Conservation (phyloP, 2,888 invertebrate species). For the Melipona beecheii region DNA sequence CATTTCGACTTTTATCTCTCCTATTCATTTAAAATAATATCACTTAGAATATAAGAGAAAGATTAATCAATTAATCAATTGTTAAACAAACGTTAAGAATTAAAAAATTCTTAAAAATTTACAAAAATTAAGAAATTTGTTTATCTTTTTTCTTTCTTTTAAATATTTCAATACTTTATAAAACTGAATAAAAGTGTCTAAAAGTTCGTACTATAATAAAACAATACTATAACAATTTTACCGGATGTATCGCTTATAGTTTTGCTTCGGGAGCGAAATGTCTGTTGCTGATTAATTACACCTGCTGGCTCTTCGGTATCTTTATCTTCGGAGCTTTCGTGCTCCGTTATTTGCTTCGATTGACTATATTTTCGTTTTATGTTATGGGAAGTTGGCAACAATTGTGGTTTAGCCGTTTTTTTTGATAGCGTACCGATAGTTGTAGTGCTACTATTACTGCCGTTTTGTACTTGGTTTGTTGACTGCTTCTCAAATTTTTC, state of each 20-base stretch:
- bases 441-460: slow-evolving; percentile 18
- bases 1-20: slow-evolving; percentile 83
- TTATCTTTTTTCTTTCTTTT: too few species aligned
- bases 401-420: slow-evolving; percentile 92
- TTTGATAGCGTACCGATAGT: slow-evolving; percentile 86
- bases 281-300: slow-evolving; percentile 77
- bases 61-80: too few species aligned
- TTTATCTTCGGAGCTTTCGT: slow-evolving; percentile 92
- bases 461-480: slow-evolving; percentile 71
- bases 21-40: slow-evolving; percentile 67
- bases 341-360: slow-evolving; percentile 89
- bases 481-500: slow-evolving; percentile 80
- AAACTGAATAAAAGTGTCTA: too few species aligned
- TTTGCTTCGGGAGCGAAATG: slow-evolving; percentile 90
- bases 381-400: slow-evolving; percentile 85
- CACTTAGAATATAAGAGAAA: not conserved
- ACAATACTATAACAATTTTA: slow-evolving; percentile 76
- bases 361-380: slow-evolving; percentile 80
- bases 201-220: too few species aligned
- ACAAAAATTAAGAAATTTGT: too few species aligned
- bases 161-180: too few species aligned
- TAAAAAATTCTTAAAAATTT: too few species aligned
- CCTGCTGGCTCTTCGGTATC: slow-evolving; percentile 87
- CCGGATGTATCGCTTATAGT: slow-evolving; percentile 95
- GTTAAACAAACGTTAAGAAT: too few species aligned